Base-by-base conservation (phyloP, 2,113 vertebrate species). In the Spheniscus mendiculus region DNA sequence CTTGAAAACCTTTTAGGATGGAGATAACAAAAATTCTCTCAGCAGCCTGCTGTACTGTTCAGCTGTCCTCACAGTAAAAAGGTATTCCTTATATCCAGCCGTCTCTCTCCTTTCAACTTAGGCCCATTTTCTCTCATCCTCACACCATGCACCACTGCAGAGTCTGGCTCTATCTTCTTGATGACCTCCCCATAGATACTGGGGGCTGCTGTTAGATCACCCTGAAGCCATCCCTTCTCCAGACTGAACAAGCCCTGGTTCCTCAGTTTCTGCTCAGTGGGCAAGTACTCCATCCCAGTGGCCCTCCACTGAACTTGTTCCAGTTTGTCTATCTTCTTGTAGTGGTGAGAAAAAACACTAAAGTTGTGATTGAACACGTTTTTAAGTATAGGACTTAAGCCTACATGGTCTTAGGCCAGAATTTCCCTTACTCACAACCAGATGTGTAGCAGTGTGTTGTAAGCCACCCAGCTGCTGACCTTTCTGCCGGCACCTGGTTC, bases 221-320 rank as follows among this genome's bases (percentile, higher is more conserved):
- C 19, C 3, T 79, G 56, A 40, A 49, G 11, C n/a, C 11, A 26
- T 77, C 20, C 29, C 53, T 62, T 23, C 47, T 55, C 21, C 47
- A 81, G 8, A 29, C 29, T 87, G 25, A 70, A 27, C 3, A 13
- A 59, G 22, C 6, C 21, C 23, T 42, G 0, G 63, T 53, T 36
- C 26, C 25, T 78, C 61, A 81, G 23, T 13, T 67, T 72, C 62
- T 58, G 9, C 62, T 84, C 53, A 15, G 25, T 61, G 59, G 29
- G 4, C 18, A 63, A 26, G 8, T 42, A 38, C 4, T 78, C n/a
- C 1, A 0, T 26, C 44, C 29, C 4, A 7, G 12, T 12, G 29
- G 11, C 12, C 17, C 13, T 42, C 50, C 17, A 15, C 36, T 42
- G 50, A 27, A 32, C 29, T 74, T 36, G 7, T 34, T 42, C 14